A percentile compares a stretch with the other conserved stretches of the same genome.
Conservation (phyloP, 2,113 vertebrate species). For the Bucco capensis region DNA sequence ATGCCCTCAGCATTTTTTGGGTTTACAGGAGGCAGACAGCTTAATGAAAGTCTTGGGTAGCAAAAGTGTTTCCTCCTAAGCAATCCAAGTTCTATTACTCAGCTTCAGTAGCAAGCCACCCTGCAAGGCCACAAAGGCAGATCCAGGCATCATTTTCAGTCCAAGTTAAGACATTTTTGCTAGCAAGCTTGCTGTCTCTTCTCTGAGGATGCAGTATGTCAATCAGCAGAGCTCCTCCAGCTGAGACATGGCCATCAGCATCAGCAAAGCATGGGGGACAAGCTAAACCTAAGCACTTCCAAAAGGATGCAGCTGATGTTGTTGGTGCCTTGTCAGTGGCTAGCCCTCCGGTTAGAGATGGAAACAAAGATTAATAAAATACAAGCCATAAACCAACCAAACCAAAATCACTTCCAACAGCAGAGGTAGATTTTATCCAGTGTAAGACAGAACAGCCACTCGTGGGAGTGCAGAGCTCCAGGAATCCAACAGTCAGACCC, state of each 20-base stretch:
- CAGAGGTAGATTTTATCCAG: constrained; percentile 46
- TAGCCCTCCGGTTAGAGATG: not conserved
- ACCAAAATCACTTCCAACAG: not conserved
- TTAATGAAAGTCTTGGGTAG: not conserved
- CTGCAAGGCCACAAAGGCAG: not conserved
- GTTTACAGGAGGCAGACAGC: not conserved
- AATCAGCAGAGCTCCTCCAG: not conserved
- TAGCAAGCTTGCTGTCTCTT: not conserved
- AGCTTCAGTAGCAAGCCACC: not conserved
- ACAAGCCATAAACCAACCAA: not conserved
- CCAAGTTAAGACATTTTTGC: not conserved
- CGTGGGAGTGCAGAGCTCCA: not conserved
- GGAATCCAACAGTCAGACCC: not conserved
- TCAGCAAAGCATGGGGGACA: not conserved
- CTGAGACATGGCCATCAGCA: not conserved
- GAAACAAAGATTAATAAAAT: not conserved
- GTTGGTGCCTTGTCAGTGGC: not conserved
- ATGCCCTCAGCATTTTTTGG: not conserved
- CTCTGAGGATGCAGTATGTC: not conserved
- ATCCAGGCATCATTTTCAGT: not conserved
- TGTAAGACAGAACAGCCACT: not conserved
- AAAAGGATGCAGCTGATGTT: not conserved
- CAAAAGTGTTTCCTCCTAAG: not conserved
- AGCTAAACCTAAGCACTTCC: not conserved
- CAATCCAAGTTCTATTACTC: not conserved